Evolutionary conservation across 2,888 invertebrate genomes (phyloP), one percentile per base, ranked within the genome.

Genomic region (Catocala sponsa): DNA sequence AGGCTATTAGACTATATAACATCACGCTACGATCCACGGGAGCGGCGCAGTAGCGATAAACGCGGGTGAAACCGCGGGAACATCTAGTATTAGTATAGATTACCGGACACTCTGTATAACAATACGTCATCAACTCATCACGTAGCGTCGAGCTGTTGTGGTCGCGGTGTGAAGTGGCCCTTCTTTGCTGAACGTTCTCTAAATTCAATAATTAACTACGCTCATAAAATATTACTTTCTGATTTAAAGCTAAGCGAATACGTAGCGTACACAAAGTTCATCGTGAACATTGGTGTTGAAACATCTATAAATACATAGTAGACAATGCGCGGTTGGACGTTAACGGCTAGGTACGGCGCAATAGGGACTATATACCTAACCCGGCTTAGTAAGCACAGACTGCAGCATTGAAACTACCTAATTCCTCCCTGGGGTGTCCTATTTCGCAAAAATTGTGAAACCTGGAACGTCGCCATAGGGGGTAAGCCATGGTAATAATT

Each of bases 401-500:
- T 62, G 62, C 63, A 65, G 59, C 71, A 59, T 65, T 68, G 63
- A 63, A 77, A 59, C 66, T 72, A 72, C 65, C 65, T 77, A 79
- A 83, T 78, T 70, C 58, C 70, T 74, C 84, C 81, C 82, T 46
- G 54, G 80, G 65, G 81, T 70, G 79, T 66, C 65, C 72, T 81
- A 78, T 76, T 78, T 79, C 68, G 74, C 70, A 81, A 80, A 82
- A 80, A 82, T 74, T 74, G 72, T 68, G 73, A 79, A 82, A 77
- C 72, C 80, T 81, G 78, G 78, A 84, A 83, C 74, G 67, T 72
- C 76, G 81, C 80, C 81, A 81, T 77, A 65, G 81, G 76, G 81
- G 70, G 62, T 68, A 59, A 72, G 68, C 68, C 69, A 69, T 69
- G 69, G 76, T 77, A 74, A 80, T 80, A 83, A 82, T 72, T 81